These are phyloP conservation scores for Nicator chloris DNA, from an alignment of 2,113 vertebrate genomes.

Conservation along the genomic window DNA sequence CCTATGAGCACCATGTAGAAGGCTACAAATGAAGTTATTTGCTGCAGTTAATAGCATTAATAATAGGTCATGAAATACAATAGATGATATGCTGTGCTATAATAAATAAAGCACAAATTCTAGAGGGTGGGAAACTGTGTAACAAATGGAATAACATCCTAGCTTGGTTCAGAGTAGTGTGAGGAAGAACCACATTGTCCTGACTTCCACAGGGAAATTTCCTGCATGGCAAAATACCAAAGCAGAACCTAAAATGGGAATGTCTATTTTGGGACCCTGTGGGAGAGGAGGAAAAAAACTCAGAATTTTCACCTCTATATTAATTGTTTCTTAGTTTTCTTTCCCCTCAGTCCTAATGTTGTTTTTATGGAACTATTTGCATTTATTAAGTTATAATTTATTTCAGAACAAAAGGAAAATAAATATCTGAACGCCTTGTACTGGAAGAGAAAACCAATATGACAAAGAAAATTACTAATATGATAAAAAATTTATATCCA, in stretches of 20 bases:
- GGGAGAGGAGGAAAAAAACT: neutral
- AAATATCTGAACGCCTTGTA: conserved; percentile 5
- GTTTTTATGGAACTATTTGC: neutral
- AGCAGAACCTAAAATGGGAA: neutral
- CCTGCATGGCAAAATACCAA: neutral
- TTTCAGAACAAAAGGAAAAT: conserved; percentile 17
- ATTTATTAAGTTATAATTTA: conserved; percentile 24
- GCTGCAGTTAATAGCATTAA: neutral
- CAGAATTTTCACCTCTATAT: neutral
- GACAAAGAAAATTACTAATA: conserved; percentile 31
- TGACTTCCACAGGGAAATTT: neutral
- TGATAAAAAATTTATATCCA: conserved; percentile 17
- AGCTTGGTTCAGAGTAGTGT: neutral
- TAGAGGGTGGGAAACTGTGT: neutral
- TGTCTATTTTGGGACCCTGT: neutral
- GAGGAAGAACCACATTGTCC: neutral
- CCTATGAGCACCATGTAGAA: rapidly evolving
- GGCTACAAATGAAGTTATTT: neutral
- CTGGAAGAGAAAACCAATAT: conserved; percentile 18
- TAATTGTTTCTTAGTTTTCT: conserved; percentile 3
- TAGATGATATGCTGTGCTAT: neutral
- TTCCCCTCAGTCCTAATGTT: neutral
- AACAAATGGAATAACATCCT: neutral
- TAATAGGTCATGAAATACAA: neutral
- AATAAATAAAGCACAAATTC: neutral